Conservation (phyloP, 2,113 vertebrate species). For the Pygoscelis adeliae region DNA sequence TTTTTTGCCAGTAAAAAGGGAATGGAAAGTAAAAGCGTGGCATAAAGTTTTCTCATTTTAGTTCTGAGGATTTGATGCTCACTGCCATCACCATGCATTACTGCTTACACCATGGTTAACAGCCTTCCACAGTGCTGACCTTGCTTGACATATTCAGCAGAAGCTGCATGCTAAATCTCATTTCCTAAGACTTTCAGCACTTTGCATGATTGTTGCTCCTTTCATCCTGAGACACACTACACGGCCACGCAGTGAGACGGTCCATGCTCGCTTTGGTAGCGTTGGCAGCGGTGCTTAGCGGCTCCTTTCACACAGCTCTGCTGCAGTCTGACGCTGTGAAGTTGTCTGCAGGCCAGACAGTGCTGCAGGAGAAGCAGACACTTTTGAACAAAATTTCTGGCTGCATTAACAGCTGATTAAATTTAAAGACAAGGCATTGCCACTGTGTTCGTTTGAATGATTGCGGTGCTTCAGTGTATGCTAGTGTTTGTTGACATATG, state of each 20-base stretch:
- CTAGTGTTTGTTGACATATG: background rate
- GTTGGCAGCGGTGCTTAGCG: background rate
- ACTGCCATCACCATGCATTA: too few relatives aligned
- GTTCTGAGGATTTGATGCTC: background rate
- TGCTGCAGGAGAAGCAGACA: background rate
- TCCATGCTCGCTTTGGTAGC: fast-evolving
- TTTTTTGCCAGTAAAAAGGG: background rate
- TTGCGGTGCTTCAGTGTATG: background rate
- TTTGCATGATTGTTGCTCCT: background rate
- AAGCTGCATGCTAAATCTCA: background rate
- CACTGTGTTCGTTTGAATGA: background rate
- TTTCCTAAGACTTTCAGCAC: background rate
- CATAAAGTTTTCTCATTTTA: background rate
- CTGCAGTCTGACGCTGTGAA: background rate
- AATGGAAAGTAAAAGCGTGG: background rate
- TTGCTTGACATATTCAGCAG: background rate
- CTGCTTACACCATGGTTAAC: background rate
- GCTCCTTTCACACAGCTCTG: background rate
- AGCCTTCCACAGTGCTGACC: background rate
- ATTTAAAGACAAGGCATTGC: background rate
- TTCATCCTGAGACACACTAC: background rate
- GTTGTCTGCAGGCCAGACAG: background rate
- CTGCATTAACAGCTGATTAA: background rate
- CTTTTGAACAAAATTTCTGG: background rate
- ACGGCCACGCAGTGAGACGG: fast-evolving